Evolutionary conservation across 2,888 invertebrate species (phyloP).

Genomic region (Oscheius sp.): DNA sequence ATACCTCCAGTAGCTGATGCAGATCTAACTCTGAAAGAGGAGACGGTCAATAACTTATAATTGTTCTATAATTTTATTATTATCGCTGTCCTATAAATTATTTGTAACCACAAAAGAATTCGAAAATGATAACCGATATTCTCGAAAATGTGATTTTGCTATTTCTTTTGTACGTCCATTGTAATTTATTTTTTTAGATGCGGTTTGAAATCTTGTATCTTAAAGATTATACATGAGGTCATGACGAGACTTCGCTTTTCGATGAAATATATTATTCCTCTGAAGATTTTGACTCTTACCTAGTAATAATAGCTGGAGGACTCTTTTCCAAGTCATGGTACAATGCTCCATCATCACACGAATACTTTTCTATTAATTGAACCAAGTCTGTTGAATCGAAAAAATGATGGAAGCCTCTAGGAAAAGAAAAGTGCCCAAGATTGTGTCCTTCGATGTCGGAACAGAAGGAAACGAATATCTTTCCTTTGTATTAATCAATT

Average conservation of each 20-base stretch:
- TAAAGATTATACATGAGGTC: too few species aligned
- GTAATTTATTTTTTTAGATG: too few species aligned
- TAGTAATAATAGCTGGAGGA: conserved; percentile 13
- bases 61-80: too few species aligned
- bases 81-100: too few species aligned
- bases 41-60: too few species aligned
- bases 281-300: neutral
- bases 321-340: conserved; percentile 11
- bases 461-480: conserved; percentile 19
- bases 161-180: too few species aligned
- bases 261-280: neutral
- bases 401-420: neutral
- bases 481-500: too few species aligned
- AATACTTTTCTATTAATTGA: conserved; percentile 5
- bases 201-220: too few species aligned
- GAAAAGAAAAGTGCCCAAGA: neutral
- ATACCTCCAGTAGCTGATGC: neutral
- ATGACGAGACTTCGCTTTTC: too few species aligned
- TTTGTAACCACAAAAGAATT: too few species aligned
- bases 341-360: conserved; percentile 4
- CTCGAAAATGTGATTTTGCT: too few species aligned
- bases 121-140: too few species aligned
- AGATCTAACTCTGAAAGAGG: neutral
- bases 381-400: neutral
- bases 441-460: neutral